Percentiles rank a stretch among this genome's conserved stretches.
These are phyloP conservation scores for Nomada flava DNA, from an alignment of 2,888 invertebrate species.

Conservation along the genomic window DNA sequence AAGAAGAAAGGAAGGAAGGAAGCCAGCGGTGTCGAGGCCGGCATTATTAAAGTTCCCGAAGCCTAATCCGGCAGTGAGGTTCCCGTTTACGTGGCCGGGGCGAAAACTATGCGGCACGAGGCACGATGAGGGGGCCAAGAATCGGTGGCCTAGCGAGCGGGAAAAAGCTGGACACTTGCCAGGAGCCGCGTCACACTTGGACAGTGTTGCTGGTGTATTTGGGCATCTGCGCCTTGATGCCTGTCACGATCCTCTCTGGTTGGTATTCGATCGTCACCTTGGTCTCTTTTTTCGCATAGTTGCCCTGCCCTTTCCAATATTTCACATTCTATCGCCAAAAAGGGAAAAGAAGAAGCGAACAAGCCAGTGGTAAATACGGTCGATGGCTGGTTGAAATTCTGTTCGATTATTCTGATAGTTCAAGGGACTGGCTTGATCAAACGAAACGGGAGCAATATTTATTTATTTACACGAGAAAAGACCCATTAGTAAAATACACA, in stretches of 20 bases:
- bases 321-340: not conserved
- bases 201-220: constrained; percentile 75
- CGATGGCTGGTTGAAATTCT: not conserved
- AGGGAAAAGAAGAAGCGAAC: not conserved
- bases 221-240: constrained; percentile 76
- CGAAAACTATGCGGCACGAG: constrained; percentile 80
- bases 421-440: too few relatives aligned
- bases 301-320: not conserved
- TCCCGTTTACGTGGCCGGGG: constrained; percentile 75
- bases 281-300: constrained; percentile 9
- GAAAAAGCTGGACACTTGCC: constrained; percentile 74
- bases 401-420: too few relatives aligned
- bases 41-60: constrained; percentile 74
- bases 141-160: constrained; percentile 77
- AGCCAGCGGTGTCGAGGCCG: constrained; percentile 48
- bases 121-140: constrained; percentile 80
- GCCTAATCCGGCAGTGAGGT: constrained; percentile 71
- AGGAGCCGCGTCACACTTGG: constrained; percentile 72
- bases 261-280: constrained; percentile 64
- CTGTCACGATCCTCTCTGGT: constrained; percentile 78
- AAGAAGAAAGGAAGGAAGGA: constrained; percentile 57
- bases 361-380: not conserved
- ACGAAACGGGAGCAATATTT: too few relatives aligned
- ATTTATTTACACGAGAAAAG: too few relatives aligned
- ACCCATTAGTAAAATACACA: too few relatives aligned